Evolutionary conservation across 2,888 invertebrate genomes (phyloP), one percentile per base, ranked within the genome.

Genomic region (Andrena hattorfiana): DNA sequence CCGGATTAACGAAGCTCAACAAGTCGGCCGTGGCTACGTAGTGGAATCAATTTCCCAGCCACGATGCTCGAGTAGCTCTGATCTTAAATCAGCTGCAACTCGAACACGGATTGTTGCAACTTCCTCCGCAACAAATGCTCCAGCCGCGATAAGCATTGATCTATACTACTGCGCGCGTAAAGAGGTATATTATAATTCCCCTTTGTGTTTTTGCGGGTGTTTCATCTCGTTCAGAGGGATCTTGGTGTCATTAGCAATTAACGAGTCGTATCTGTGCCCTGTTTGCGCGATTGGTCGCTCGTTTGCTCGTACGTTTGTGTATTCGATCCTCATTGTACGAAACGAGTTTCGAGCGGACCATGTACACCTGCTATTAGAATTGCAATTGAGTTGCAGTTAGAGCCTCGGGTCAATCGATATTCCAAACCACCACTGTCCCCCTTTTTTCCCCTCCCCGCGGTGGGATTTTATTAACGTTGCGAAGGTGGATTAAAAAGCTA

Each of bases 1-100:
- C 64, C 56, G 60, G 76, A 64, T 81, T 81, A 81, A 81, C 69
- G 81, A 77, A 81, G 69, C 72, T 73, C 81, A 77, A 81, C 75
- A 71, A 81, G 76, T 78, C 64, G 71, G 68, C 63, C 62, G 75
- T 42, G 66, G 49, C 56, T 59, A 42, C 60, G 56, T 83, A 76
- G 73, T 73, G 67, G 56, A 83, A 83, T 83, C 71, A 81, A 72
- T 81, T 76, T 35, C 54, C 30, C 51, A n/a, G 26, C 48, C 28
- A 51, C 54, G 63, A 56, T 42, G 6, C 49, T 16, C 16, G 54
- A 26, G 20, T 49, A 10, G 10, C 35, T 56, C 56, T 72, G 73
- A 64, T 77, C 64, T 73, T 48, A 48, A 54, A 59, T 42, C 23
- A n/a, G 30, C 60, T 13, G 7, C 67, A n/a, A 8, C 2, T 48